Conservation (phyloP, 2,888 invertebrate species). For the Anagyrus pseudococci region DNA sequence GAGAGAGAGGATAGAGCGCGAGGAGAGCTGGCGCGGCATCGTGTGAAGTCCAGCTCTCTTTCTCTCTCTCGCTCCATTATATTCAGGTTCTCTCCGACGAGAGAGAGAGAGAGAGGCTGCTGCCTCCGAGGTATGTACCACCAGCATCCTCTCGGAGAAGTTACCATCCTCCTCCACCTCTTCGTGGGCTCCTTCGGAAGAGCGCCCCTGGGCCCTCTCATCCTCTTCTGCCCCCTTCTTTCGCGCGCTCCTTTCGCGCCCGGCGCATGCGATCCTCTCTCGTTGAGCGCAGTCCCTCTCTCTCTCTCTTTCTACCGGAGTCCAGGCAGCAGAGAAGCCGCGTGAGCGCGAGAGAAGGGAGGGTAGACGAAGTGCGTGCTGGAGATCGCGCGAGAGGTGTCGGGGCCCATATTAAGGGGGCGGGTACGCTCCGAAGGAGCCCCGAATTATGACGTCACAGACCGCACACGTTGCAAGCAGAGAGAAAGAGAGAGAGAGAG, state of each 20-base stretch:
- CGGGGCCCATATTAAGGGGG: conserved; percentile 62
- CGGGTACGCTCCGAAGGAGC: conserved; percentile 58
- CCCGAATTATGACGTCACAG: conserved; percentile 62
- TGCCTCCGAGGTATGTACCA: conserved; percentile 4
- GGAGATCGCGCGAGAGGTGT: conserved; percentile 58
- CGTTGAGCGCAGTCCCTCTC: conserved; percentile 17
- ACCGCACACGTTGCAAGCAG: conserved; percentile 59
- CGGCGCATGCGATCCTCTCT: conserved; percentile 20
- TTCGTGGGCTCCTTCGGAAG: not conserved
- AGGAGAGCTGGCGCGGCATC: conserved; percentile 61
- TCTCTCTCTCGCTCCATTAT: conserved; percentile 53
- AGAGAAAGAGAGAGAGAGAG: conserved; percentile 11
- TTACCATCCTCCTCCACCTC: conserved; percentile 36
- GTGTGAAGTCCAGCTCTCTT: conserved; percentile 58
- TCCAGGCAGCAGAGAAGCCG: no score
- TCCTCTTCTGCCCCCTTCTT: conserved; percentile 38
- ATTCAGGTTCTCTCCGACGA: conserved; percentile 54
- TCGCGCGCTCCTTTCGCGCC: conserved; percentile 26
- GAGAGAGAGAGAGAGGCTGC: conserved; percentile 12
- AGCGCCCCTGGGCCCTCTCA: no score
- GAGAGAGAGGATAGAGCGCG: no score
- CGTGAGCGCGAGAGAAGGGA: conserved; percentile 19
- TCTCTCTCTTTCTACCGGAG: no score
- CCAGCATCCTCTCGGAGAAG: conserved; percentile 4
- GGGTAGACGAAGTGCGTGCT: conserved; percentile 51